Conservation (phyloP, 2,113 vertebrate genomes). For the Synodontis membranacea region DNA sequence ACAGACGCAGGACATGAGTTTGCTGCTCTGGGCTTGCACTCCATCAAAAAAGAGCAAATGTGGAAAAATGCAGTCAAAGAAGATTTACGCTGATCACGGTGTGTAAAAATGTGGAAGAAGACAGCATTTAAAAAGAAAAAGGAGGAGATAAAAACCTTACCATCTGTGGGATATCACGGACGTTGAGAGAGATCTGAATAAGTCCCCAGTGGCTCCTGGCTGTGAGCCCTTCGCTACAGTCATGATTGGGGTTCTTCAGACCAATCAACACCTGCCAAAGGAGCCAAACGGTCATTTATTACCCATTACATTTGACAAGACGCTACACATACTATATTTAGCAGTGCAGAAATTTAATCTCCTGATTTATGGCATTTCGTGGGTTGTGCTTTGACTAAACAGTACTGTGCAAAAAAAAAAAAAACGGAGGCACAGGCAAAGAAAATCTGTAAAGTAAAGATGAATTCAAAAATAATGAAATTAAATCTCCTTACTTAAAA, state of each 20-base stretch:
- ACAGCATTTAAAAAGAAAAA: neutral
- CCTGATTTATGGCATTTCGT: neutral
- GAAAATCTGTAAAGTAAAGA: no score
- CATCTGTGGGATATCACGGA: constrained; percentile 87
- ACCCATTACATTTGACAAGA: neutral
- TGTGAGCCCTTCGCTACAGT: constrained; percentile 81
- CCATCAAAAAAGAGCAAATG: neutral
- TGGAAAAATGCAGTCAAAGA: neutral
- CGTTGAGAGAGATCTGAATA: constrained; percentile 88
- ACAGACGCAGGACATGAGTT: neutral
- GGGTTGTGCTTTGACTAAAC: neutral
- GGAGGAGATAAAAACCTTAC: constrained; percentile 67
- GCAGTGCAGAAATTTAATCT: neutral
- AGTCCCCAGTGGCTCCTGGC: constrained; percentile 89
- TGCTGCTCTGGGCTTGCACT: neutral
- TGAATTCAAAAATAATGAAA: no score
- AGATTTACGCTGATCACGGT: neutral
- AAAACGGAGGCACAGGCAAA: no score
- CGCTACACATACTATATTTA: neutral
- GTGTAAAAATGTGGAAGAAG: neutral
- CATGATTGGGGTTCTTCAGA: constrained; percentile 91
- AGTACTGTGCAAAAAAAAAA: no score
- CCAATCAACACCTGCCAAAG: constrained; percentile 84
- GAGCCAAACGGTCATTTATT: constrained; percentile 51
- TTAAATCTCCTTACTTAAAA: no score